Base-by-base conservation (phyloP, 1,140 invertebrate species). In the Brachionus manjavacas region DNA sequence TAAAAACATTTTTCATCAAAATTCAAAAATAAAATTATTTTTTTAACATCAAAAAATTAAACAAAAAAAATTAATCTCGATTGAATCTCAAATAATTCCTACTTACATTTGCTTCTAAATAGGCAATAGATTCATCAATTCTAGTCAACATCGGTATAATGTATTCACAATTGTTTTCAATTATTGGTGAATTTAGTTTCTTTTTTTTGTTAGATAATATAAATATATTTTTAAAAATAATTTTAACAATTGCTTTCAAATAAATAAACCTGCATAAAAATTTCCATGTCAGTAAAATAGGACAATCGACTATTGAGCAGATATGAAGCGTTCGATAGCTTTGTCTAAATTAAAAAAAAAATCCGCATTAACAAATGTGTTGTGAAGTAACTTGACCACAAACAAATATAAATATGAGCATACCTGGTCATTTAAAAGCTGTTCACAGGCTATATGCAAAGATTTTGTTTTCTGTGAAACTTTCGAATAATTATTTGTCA, bases 51-150 rank as follows among this genome's bases (percentile, higher is more conserved):
- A n/a, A n/a, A n/a, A n/a, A n/a, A n/a, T n/a, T n/a, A n/a, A n/a
- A n/a, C n/a, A n/a, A n/a, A n/a, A n/a, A n/a, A n/a, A n/a, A n/a
- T n/a, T n/a, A n/a, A n/a, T n/a, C n/a, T n/a, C n/a, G n/a, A n/a
- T n/a, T n/a, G n/a, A n/a, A n/a, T n/a, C n/a, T n/a, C n/a, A n/a
- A n/a, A n/a, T n/a, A n/a, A n/a, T n/a, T n/a, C n/a, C n/a, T n/a
- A n/a, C 92, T 93, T 90, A 94, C 93, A 92, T 96, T 94, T 83
- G 90, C 90, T 60, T 93, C 92, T 87, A 97, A 92, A 90, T 96
- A 97, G 4, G 92, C 91, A 81, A 97, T 93, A 86, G 95, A 95
- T 31, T 93, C 92, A 89, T 97, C 95, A 74, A 98, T 93, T 86
- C 94, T 93, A 39, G 93, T 92, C 11, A 98, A 89, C 80, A 95